Base-by-base conservation (phyloP, 2,888 invertebrate species). In the Ophion obscuratus region DNA sequence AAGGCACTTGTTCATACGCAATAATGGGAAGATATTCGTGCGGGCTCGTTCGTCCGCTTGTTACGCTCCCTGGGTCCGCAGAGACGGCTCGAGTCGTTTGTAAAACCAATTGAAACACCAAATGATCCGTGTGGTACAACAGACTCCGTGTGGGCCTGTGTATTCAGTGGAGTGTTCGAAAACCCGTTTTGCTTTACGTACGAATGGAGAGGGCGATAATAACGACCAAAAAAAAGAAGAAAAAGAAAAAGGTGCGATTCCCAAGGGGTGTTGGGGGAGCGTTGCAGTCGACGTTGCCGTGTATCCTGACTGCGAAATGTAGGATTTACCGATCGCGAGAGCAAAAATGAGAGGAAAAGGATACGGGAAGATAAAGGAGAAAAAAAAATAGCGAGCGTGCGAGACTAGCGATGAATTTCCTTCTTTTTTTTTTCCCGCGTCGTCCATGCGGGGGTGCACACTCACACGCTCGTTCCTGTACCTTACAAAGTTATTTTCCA, bases 401-500 rank as follows among this genome's bases (percentile, higher is more conserved):
- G 17, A 53, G 67, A 10, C 78, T 47, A 17, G 66, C 74, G 75
- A 70, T 79, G 85, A 83, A 70, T 53, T 20, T 79, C 71, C 70
- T 71, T 36, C n/a, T 64, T 40, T 59, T 17, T 53, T n/a, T 27
- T 40, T n/a, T 47, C 59, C 57, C 20, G n/a, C 64, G 66, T 76
- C 66, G 66, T 66, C 44, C 75, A 57, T 11, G 20, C 75, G 20
- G 61, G 11, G 61, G 77, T 27, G 40, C 27, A 14, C 73, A 64
- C 57, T 57, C 24, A 20, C 14, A 64, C 47, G 6, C 27, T 10
- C n/a, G 62, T 61, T 66, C 70, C 75, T 73, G 59, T 71, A 64
- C 76, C 76, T 78, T 47, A 81, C 77, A 71, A 64, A 74, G 91
- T 90, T 90, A 89, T 89, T 91, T 90, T 90, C 90, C 88, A 89